Percentiles rank a stretch among this genome's conserved stretches.
Conservation (phyloP, 1,140 invertebrate genomes). For the Drosophila busckii region DNA sequence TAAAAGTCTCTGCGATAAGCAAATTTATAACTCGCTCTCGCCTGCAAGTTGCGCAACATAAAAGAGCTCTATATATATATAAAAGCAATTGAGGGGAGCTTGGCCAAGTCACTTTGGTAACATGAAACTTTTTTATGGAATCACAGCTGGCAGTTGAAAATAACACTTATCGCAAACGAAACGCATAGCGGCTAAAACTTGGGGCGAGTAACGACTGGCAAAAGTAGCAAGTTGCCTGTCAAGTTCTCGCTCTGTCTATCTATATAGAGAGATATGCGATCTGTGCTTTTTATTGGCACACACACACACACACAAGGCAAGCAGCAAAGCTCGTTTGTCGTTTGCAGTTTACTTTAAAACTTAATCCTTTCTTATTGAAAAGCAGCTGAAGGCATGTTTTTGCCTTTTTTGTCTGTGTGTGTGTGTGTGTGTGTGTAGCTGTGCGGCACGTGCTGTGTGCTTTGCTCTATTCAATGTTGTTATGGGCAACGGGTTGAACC, state of each 20-base stretch:
- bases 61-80: slow-evolving; percentile 12
- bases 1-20: slow-evolving; percentile 44
- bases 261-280: slow-evolving; percentile 56
- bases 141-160: slow-evolving; percentile 70
- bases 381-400: slow-evolving; percentile 35
- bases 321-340: slow-evolving; percentile 12
- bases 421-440: slow-evolving; percentile 2
- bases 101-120: slow-evolving; percentile 41
- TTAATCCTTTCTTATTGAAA: slow-evolving; percentile 70
- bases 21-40: slow-evolving; percentile 47
- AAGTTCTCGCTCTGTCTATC: neutral
- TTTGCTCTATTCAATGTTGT: slow-evolving; percentile 44
- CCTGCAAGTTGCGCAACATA: slow-evolving; percentile 15
- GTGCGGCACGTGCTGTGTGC: slow-evolving; percentile 45
- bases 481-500: slow-evolving; percentile 54
- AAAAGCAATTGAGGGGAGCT: neutral
- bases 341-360: slow-evolving; percentile 68
- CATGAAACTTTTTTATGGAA: slow-evolving; percentile 65
- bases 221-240: neutral
- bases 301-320: slow-evolving; percentile 8
- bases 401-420: neutral
- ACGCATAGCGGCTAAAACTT: slow-evolving; percentile 7
- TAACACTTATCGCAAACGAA: slow-evolving; percentile 66
- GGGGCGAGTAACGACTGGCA: neutral
- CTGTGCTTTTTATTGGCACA: slow-evolving; percentile 62